Evolutionary conservation across 2,888 invertebrate genomes (phyloP), one percentile per base, ranked within the genome.

Genomic region (Eupithecia subfuscata): DNA sequence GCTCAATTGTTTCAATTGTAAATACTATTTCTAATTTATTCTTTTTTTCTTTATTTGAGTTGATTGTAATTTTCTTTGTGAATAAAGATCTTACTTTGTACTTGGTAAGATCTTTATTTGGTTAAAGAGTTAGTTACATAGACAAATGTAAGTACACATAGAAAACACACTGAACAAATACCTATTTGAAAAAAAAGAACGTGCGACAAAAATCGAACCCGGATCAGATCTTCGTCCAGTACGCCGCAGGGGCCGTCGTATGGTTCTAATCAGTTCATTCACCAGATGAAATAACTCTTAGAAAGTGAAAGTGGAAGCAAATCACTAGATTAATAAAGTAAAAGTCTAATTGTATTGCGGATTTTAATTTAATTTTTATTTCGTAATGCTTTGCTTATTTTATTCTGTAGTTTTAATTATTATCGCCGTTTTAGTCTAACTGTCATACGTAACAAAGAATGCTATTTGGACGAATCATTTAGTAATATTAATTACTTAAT

Each of bases 281-380:
- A 68, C 63, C 67, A 72, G 71, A 72, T 65, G 18, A 70, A 70
- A 60, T 73, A 76, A 70, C 52, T 43, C 67, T 70, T 73, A 43
- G 69, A 74, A 74, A 75, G 77, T 77, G 77, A 77, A 77, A 77
- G 77, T 77, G 12, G 75, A 74, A 70, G n/a, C 77, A 52, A 75
- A 77, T 73, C 68, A 67, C 37, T 48, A 71, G 74, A 75, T 77
- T 75, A 73, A 68, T 77, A 77, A 75, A 77, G 77, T 75, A 77
- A 77, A 77, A 77, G 77, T 77, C 56, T 73, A 77, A 77, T 77
- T 65, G 74, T 69, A 45, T 67, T 69, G 69, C 63, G 43, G 48
- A 70, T 73, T 75, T 72, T 68, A 68, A 65, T 70, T 37, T 60
- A 22, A 68, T 56, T 18, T 40, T 40, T 68, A 43, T 68, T 68